Conservation (phyloP, 2,113 vertebrate species). For the Chionis minor region DNA sequence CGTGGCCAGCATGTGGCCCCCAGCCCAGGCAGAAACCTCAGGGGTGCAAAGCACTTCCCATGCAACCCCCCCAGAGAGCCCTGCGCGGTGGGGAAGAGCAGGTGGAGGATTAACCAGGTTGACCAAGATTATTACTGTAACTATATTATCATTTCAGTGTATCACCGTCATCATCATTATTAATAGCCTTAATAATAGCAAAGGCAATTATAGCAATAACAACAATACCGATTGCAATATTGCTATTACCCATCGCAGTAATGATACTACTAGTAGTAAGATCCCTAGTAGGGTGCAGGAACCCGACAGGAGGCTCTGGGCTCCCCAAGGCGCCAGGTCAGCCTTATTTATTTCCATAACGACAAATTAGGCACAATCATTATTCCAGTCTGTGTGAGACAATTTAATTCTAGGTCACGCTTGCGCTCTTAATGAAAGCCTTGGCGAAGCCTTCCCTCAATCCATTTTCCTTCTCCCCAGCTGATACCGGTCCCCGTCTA, state of each 20-base stretch:
- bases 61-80: neutral
- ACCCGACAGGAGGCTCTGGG: neutral
- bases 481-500: neutral
- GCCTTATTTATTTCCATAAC: constrained; percentile 62
- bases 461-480: constrained; percentile 55
- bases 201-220: constrained; percentile 46
- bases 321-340: constrained; percentile 48
- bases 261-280: constrained; percentile 6
- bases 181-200: constrained; percentile 54
- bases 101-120: constrained; percentile 6
- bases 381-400: constrained; percentile 59
- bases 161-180: neutral
- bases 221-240: neutral
- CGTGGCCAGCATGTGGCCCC: neutral
- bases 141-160: neutral
- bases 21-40: neutral
- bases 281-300: neutral
- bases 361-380: constrained; percentile 56
- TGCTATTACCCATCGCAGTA: neutral
- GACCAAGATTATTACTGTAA: constrained; percentile 41
- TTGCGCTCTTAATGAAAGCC: constrained; percentile 58
- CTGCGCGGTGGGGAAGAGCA: neutral
- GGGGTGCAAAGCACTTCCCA: neutral
- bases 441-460: constrained; percentile 57
- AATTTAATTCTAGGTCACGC: constrained; percentile 64